These are phyloP conservation scores for Drosophila suzukii DNA, from an alignment of 1,140 invertebrate species.

Conservation along the genomic window DNA sequence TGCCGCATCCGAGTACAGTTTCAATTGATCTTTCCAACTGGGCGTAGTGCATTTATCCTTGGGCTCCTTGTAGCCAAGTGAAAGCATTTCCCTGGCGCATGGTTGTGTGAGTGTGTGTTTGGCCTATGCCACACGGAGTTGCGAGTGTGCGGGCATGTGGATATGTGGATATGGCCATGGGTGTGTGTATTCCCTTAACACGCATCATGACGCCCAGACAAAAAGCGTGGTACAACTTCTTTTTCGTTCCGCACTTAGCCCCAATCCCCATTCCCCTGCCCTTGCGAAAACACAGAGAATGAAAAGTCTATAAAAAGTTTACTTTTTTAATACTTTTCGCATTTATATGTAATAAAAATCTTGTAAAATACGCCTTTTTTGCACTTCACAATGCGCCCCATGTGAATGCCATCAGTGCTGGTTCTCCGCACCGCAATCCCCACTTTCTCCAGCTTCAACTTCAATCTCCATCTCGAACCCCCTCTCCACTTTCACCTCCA, in stretches of 20 bases:
- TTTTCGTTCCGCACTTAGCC: conserved; percentile 26
- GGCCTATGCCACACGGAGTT: conserved; percentile 20
- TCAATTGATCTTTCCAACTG: neutral
- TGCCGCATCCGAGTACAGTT: neutral
- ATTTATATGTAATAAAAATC: conserved; percentile 83
- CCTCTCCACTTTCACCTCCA: too few relatives aligned
- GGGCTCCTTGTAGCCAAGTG: conserved; percentile 16
- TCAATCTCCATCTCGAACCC: neutral
- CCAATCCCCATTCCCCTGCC: neutral
- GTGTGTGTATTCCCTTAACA: conserved; percentile 64
- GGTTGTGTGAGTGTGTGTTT: neutral
- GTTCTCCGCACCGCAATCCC: neutral
- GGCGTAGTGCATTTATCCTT: conserved; percentile 33
- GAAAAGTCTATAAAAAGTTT: conserved; percentile 82
- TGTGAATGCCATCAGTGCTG: conserved; percentile 39
- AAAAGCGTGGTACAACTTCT: conserved; percentile 70
- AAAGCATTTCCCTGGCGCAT: conserved; percentile 36
- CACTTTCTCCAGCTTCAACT: neutral
- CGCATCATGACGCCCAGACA: conserved; percentile 77
- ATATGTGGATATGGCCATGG: neutral
- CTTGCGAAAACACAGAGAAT: conserved; percentile 37
- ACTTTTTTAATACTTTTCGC: conserved; percentile 82
- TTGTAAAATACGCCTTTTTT: conserved; percentile 83
- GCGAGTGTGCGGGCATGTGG: neutral
- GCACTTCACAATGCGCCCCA: conserved; percentile 70